Evolutionary conservation across 2,888 invertebrate species (phyloP).

Genomic region (Volucella zonaria): DNA sequence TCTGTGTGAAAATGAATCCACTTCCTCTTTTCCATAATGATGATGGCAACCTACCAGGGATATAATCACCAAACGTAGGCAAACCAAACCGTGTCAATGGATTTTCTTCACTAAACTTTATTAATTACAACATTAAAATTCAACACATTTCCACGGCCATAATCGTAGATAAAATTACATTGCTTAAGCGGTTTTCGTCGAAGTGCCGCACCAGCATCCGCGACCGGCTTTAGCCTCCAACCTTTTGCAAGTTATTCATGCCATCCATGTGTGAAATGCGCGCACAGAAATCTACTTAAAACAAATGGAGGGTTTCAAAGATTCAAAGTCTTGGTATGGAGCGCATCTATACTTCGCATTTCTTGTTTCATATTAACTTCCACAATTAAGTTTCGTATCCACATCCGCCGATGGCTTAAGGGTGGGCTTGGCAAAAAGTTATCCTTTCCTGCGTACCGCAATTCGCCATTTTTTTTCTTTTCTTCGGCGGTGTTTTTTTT

Average conservation of each 20-base stretch:
- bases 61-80: neutral
- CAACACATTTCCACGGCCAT: conserved; percentile 64
- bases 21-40: too few relatives aligned
- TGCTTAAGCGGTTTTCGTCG: conserved; percentile 58
- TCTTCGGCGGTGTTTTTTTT: conserved; percentile 2
- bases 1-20: too few relatives aligned
- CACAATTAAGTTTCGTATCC: conserved; percentile 64
- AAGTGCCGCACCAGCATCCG: neutral
- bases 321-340: neutral
- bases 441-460: conserved; percentile 49
- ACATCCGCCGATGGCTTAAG: conserved; percentile 41
- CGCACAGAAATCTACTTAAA: conserved; percentile 55
- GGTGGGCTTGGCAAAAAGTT: conserved; percentile 49
- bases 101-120: conserved; percentile 65
- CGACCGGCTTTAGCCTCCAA: neutral
- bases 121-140: conserved; percentile 71
- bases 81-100: conserved; percentile 33
- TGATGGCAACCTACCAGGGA: too few relatives aligned
- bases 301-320: conserved; percentile 39
- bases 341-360: conserved; percentile 2
- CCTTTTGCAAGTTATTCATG: conserved; percentile 45
- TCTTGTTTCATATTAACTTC: conserved; percentile 64
- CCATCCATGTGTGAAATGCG: conserved; percentile 69
- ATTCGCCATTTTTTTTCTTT: conserved; percentile 20
- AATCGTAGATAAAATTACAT: conserved; percentile 71